phyloP scores from a whole-genome alignment of 2,113 vertebrate species.

The Thamnaconus septentrionalis region DNA sequence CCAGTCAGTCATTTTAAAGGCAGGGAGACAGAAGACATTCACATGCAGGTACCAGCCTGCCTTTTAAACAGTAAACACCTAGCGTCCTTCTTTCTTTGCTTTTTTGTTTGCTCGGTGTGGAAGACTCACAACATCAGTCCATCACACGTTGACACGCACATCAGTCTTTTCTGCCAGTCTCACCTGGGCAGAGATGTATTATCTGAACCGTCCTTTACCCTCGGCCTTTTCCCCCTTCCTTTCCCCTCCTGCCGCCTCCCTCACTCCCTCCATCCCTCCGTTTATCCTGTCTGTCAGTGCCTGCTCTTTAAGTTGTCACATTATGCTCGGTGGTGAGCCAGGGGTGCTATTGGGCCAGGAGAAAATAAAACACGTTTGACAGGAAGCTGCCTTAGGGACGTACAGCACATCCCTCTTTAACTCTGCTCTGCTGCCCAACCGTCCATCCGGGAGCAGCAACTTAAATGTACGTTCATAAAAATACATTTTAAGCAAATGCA shows the following conservation, averaged over 20 bases:
- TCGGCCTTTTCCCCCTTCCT: too few relatives aligned
- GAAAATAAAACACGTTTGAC: slow-evolving; percentile 54
- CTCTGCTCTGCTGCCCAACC: slow-evolving; percentile 23
- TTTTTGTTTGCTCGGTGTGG: not conserved
- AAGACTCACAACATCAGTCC: not conserved
- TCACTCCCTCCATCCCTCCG: not conserved
- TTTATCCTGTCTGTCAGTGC: slow-evolving; percentile 14
- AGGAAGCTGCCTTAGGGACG: slow-evolving; percentile 29
- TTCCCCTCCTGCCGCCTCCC: too few relatives aligned
- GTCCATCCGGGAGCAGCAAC: slow-evolving; percentile 14
- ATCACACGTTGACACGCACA: not conserved
- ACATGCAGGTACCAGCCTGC: too few relatives aligned
- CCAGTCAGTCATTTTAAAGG: too few relatives aligned
- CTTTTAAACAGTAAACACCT: too few relatives aligned
- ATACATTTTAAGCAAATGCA: too few relatives aligned
- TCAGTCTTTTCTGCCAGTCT: slow-evolving; percentile 2
- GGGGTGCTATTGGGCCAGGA: slow-evolving; percentile 14
- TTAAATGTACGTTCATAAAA: not conserved
- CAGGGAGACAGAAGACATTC: too few relatives aligned
- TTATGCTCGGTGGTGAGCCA: slow-evolving; percentile 9
- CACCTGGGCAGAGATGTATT: slow-evolving; percentile 17
- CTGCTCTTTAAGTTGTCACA: slow-evolving; percentile 27
- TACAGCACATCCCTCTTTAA: slow-evolving; percentile 32
- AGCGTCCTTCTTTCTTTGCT: too few relatives aligned
- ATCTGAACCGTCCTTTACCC: not conserved